Conservation (phyloP, 37 sponge, comb jelly and placozoan species). For the Tethya wilhelma region DNA sequence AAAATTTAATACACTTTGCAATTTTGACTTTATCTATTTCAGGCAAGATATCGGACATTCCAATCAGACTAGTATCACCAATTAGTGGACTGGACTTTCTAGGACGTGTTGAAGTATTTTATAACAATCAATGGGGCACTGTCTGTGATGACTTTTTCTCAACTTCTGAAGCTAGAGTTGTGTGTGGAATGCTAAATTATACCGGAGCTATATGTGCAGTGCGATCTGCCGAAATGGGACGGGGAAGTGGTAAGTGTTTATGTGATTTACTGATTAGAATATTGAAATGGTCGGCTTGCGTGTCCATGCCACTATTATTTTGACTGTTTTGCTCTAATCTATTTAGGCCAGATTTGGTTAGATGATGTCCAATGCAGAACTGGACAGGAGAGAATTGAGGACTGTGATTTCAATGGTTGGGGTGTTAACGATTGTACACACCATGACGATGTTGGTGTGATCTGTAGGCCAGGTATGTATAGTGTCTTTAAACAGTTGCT, state of each 20-base stretch:
- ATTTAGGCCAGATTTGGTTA: conserved; percentile 37
- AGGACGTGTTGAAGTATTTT: not conserved
- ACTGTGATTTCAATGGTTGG: conserved; percentile 38
- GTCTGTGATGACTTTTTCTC: not conserved
- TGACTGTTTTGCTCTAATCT: not conserved
- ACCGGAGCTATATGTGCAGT: conserved; percentile 4
- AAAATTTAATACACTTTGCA: not conserved
- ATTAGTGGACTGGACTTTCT: not conserved
- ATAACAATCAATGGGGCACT: not conserved
- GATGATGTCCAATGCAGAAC: conserved; percentile 24
- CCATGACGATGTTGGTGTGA: conserved; percentile 26
- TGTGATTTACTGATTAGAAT: no score
- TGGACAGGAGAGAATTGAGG: not conserved
- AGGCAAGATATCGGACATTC: not conserved
- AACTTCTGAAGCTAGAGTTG: not conserved
- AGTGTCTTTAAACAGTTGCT: not conserved
- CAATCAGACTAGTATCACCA: conserved; percentile 17
- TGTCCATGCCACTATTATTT: not conserved
- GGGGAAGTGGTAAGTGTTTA: conserved; percentile 17
- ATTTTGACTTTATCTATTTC: not conserved
- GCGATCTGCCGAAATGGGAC: conserved; percentile 5
- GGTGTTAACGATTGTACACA: conserved; percentile 44
- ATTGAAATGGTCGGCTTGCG: no score
- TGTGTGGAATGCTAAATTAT: conserved; percentile 11
- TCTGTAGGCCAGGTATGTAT: conserved; percentile 24